A percentile compares a stretch with the other conserved stretches of the same genome.
Evolutionary conservation across 2,888 invertebrate species (phyloP).

Genomic region (Nomada hirtipes): DNA sequence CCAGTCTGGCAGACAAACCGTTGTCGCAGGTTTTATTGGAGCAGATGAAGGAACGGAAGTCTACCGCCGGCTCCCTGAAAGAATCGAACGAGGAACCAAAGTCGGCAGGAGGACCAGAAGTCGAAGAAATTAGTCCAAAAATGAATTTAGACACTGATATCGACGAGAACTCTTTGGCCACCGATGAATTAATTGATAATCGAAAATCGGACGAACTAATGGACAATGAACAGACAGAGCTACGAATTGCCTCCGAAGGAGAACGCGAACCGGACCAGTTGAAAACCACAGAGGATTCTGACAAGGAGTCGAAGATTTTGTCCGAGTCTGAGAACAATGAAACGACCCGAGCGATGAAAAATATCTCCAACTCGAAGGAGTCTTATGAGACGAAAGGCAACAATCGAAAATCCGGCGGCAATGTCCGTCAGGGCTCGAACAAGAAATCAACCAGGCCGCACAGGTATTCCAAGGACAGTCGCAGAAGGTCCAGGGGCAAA

Average conservation of each 20-base stretch:
- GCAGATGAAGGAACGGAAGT: background rate
- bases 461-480: conserved; percentile 39
- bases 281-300: conserved; percentile 12
- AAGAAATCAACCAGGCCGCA: conserved; percentile 24
- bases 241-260: conserved; percentile 21
- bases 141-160: conserved; percentile 70
- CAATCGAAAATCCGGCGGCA: conserved; percentile 1
- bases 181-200: conserved; percentile 72
- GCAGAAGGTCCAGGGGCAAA: conserved; percentile 43
- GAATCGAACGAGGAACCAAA: conserved; percentile 9
- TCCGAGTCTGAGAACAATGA: conserved; percentile 38
- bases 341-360: background rate
- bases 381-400: background rate
- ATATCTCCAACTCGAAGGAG: background rate
- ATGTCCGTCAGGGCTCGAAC: no score
- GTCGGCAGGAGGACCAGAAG: background rate
- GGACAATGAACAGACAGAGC: background rate
- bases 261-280: conserved; percentile 13
- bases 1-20: conserved; percentile 63
- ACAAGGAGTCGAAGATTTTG: conserved; percentile 26
- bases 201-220: conserved; percentile 72
- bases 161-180: conserved; percentile 73
- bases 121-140: background rate
- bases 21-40: conserved; percentile 56
- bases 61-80: background rate